These are phyloP conservation scores for Morpho achilles DNA, from an alignment of 2,888 invertebrate species.

Conservation along the genomic window DNA sequence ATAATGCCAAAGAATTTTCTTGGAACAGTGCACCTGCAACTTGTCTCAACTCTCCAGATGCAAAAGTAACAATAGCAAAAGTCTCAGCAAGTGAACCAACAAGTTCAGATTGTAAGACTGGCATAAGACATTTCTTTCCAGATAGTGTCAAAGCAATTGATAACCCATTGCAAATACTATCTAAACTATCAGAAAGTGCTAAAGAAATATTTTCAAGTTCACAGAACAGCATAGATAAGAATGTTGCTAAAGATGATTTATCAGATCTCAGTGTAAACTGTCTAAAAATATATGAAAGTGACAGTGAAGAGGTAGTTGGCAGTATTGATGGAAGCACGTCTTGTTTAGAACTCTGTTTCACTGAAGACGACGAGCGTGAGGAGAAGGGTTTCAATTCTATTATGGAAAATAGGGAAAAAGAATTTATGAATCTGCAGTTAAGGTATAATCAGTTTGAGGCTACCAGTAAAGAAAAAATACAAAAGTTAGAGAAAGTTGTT, in stretches of 20 bases:
- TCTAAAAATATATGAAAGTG: conserved; percentile 70
- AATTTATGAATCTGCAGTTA: conserved; percentile 72
- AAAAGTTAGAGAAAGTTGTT: conserved; percentile 74
- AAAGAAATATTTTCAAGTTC: conserved; percentile 74
- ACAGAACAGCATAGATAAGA: conserved; percentile 60
- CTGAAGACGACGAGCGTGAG: conserved; percentile 70
- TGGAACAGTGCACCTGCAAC: conserved; percentile 82
- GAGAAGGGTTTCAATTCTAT: conserved; percentile 51
- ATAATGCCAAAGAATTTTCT: conserved; percentile 39
- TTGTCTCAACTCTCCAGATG: conserved; percentile 80
- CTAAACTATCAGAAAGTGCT: conserved; percentile 69
- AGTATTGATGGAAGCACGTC: conserved; percentile 72
- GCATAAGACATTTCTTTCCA: conserved; percentile 67
- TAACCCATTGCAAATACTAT: conserved; percentile 67
- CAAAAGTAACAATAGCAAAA: conserved; percentile 47
- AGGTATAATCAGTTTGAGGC: conserved; percentile 71
- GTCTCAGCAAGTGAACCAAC: conserved; percentile 67
- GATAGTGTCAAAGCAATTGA: conserved; percentile 68
- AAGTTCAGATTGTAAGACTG: conserved; percentile 62
- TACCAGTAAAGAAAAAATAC: conserved; percentile 65
- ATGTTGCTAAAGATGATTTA: conserved; percentile 55
- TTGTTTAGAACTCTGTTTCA: conserved; percentile 70
- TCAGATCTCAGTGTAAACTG: conserved; percentile 67
- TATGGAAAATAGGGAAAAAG: conserved; percentile 68
- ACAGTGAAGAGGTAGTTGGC: conserved; percentile 68